These are phyloP conservation scores for Acrossocheilus fasciatus DNA, from an alignment of 2,797 vertebrate genomes.

Conservation along the genomic window DNA sequence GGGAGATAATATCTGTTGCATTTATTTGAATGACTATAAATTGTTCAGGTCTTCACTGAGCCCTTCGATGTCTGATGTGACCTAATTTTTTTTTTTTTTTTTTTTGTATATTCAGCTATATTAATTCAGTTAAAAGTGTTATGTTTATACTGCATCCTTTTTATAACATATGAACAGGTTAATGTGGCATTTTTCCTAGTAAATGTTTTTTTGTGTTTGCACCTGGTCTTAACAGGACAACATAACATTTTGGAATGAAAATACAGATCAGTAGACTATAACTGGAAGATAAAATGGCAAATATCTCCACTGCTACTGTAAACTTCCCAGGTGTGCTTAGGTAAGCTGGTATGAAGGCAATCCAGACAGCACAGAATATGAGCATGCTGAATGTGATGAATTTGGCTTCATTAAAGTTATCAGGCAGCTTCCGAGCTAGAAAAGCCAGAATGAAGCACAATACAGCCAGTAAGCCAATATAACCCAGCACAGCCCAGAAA, in stretches of 20 bases:
- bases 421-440: slow-evolving; percentile 48
- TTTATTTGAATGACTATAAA: neutral
- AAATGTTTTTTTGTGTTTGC: slow-evolving; percentile 66
- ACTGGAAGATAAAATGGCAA: slow-evolving; percentile 61
- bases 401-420: slow-evolving; percentile 61
- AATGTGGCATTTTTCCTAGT: slow-evolving; percentile 54
- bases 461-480: slow-evolving; percentile 54
- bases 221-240: slow-evolving; percentile 63
- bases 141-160: neutral
- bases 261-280: slow-evolving; percentile 59
- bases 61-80: neutral
- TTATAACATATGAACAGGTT: neutral
- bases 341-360: slow-evolving; percentile 58
- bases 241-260: slow-evolving; percentile 62
- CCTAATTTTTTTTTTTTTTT: too few species aligned
- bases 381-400: slow-evolving; percentile 61
- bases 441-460: slow-evolving; percentile 59
- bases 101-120: neutral
- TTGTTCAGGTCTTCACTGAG: neutral
- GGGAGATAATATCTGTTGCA: neutral
- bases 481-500: slow-evolving; percentile 58
- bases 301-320: slow-evolving; percentile 59
- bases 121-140: neutral
- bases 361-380: slow-evolving; percentile 54
- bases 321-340: slow-evolving; percentile 57